Evolutionary conservation across 2,113 vertebrate species (phyloP), one percentile per base, ranked within the genome.

Genomic region (Vimba vimba): DNA sequence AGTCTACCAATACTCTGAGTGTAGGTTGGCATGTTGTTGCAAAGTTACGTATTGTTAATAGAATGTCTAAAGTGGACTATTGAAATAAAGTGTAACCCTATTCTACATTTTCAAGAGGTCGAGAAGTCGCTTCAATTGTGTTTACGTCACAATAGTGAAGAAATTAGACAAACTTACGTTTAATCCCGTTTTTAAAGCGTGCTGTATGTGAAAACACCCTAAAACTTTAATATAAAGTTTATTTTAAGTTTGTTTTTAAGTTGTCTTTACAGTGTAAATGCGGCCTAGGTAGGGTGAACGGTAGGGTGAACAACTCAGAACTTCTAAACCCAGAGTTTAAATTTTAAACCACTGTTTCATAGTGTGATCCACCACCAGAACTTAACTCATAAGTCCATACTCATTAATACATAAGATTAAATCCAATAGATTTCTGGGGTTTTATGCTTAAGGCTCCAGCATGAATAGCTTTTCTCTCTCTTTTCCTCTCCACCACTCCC

Each of bases 401-500:
- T 23, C 47, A 71, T 83, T 57, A 73, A 71, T 71, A 83, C 30
- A 30, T 6, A 73, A 39, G 6, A 39, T 15, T 66, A 10, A 52
- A 30, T 68, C 4, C 39, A 47, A 27, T 21, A 47, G 25, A 25
- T 79, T 60, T 50, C n/a, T 50, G 43, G 39, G n/a, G n/a, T 62
- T 36, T 69, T 73, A 12, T 57, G 66, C 50, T 83, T 36, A 52
- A 33, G 9, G 21, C 79, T 62, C 39, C 27, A 82, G 25, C 25
- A 36, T n/a, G 19, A 83, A 71, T 43, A 55, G 47, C 19, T 39
- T 0, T 57, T 15, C 2, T 36, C 30, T 36, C 17, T 75, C 64
- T 39, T 19, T 36, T 39, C 25, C 52, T 73, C 84, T 43, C 39
- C 33, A 75, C 30, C 74, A 52, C 76, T 84, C 78, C 78, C 83